Percentiles rank a stretch among this genome's conserved stretches.
These are phyloP conservation scores for Magallana gigas DNA, from an alignment of 1,140 invertebrate genomes.

Conservation along the genomic window DNA sequence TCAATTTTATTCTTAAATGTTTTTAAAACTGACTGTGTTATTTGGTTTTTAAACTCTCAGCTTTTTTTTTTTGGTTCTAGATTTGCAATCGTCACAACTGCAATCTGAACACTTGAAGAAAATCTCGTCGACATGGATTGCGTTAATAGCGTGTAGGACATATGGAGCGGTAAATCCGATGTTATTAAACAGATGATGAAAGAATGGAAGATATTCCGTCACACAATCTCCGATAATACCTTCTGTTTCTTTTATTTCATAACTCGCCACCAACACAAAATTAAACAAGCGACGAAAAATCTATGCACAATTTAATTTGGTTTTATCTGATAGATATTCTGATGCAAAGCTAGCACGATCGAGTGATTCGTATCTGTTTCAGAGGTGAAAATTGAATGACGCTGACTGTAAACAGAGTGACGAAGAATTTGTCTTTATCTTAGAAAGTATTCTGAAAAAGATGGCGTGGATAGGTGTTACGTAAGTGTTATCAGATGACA, in stretches of 20 bases:
- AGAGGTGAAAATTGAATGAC: constrained; percentile 28
- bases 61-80: no score
- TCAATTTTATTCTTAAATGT: no score
- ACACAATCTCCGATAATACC: constrained; percentile 24
- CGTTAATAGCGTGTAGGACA: not conserved
- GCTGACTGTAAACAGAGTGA: constrained; percentile 5
- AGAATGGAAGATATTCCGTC: constrained; percentile 27
- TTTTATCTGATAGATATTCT: constrained; percentile 23
- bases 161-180: constrained; percentile 5
- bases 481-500: not conserved
- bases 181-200: constrained; percentile 36
- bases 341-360: constrained; percentile 14
- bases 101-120: no score
- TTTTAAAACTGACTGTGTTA: no score
- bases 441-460: not conserved
- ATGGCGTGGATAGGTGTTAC: constrained; percentile 13
- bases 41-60: no score
- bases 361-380: not conserved
- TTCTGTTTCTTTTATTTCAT: constrained; percentile 38
- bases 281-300: constrained; percentile 36
- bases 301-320: constrained; percentile 1
- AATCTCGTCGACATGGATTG: not conserved
- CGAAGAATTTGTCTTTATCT: constrained; percentile 31
- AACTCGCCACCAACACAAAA: constrained; percentile 33
- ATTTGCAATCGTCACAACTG: no score